phyloP scores from a whole-genome alignment of 1,140 invertebrate genomes.

The Diachasma alloeum region DNA sequence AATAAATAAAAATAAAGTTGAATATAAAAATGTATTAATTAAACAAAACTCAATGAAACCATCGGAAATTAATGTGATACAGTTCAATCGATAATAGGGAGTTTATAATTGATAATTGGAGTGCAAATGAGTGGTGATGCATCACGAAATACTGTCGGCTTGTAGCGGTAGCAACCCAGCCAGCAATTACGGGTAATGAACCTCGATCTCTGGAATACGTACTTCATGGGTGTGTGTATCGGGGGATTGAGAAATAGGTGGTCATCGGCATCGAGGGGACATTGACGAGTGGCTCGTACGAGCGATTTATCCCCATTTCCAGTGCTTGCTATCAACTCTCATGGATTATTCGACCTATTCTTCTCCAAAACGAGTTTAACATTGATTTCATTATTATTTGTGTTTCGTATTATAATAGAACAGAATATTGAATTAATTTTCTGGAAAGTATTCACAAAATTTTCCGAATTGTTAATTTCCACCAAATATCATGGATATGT shows the following conservation, averaged over 20 bases:
- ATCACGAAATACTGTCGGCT: not conserved
- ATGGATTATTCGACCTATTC: too few relatives aligned
- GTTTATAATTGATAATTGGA: not conserved
- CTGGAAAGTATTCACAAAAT: too few relatives aligned
- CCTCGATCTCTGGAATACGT: not conserved
- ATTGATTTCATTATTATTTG: too few relatives aligned
- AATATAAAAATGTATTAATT: not conserved
- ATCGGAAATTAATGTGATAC: not conserved
- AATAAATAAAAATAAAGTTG: too few relatives aligned
- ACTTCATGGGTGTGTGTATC: not conserved
- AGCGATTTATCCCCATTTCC: too few relatives aligned
- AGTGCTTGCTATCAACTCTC: too few relatives aligned
- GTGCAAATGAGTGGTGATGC: not conserved
- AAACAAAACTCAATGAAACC: not conserved
- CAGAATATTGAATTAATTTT: too few relatives aligned
- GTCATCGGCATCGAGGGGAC: not conserved
- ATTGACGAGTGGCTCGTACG: too few relatives aligned
- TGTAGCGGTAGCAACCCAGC: not conserved
- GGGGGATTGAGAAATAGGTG: not conserved
- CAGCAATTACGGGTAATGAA: not conserved
- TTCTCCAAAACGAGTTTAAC: too few relatives aligned
- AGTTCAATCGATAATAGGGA: not conserved
- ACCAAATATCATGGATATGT: too few relatives aligned
- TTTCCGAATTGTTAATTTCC: too few relatives aligned
- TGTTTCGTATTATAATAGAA: too few relatives aligned